phyloP scores from a whole-genome alignment of 2,888 invertebrate species.

The Erebia epiphron region DNA sequence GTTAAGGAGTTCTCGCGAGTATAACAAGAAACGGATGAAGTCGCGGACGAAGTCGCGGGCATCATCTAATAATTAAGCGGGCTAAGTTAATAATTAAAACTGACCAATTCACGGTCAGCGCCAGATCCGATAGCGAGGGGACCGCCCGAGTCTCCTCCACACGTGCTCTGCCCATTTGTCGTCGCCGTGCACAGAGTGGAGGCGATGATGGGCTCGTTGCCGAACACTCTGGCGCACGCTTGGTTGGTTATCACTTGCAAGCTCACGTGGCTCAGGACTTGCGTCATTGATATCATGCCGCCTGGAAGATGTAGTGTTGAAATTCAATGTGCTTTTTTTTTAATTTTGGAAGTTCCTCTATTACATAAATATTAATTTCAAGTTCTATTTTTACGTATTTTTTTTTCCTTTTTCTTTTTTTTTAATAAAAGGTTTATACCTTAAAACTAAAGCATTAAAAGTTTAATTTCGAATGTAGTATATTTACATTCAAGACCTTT shows the following conservation, averaged over 20 bases:
- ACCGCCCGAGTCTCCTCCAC: conserved; percentile 67
- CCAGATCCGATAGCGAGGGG: conserved; percentile 49
- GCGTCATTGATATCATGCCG: conserved; percentile 48
- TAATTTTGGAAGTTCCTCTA: too few relatives aligned
- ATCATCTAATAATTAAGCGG: neutral
- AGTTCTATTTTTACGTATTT: too few relatives aligned
- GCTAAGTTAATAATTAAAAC: conserved; percentile 22
- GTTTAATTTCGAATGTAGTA: too few relatives aligned
- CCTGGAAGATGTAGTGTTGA: conserved; percentile 41
- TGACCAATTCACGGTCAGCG: conserved; percentile 44
- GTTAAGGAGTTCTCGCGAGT: too few relatives aligned
- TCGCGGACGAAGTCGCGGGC: too few relatives aligned
- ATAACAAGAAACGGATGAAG: too few relatives aligned
- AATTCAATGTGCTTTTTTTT: too few relatives aligned
- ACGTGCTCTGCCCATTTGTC: conserved; percentile 54
- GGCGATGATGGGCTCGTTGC: conserved; percentile 42
- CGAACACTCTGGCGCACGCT: conserved; percentile 54
- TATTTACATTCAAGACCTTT: too few relatives aligned
- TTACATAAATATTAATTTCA: too few relatives aligned
- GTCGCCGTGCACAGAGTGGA: conserved; percentile 62
- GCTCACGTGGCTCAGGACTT: conserved; percentile 66
- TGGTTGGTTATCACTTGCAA: conserved; percentile 65
- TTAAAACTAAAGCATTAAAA: too few relatives aligned
- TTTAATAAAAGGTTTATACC: too few relatives aligned
- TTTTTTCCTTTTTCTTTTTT: too few relatives aligned